Conservation (phyloP, 2,888 invertebrate species). For the Eurytoma adleriae region DNA sequence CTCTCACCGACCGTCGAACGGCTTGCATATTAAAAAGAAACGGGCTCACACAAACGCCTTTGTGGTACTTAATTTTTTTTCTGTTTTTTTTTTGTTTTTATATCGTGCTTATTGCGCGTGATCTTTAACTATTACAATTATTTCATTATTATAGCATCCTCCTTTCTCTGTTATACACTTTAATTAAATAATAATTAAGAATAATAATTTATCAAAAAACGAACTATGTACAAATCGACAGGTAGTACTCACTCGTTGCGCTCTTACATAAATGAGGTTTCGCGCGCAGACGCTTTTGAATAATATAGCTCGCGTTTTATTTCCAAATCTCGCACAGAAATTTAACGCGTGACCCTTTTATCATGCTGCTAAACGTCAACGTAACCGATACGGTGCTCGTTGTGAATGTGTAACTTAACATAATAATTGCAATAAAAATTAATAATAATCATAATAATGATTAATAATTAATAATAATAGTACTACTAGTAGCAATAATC, state of each 20-base stretch:
- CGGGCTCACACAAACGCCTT: constrained; percentile 33
- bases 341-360: constrained; percentile 23
- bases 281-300: constrained; percentile 9
- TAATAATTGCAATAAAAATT: constrained; percentile 54
- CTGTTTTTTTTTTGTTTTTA: neutral
- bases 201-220: constrained; percentile 73
- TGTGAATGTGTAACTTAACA: constrained; percentile 62
- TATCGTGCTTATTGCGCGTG: constrained; percentile 42
- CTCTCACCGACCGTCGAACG: constrained; percentile 1
- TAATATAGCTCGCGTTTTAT: constrained; percentile 17
- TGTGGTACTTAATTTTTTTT: constrained; percentile 28
- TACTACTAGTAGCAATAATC: constrained; percentile 43
- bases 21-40: constrained; percentile 31
- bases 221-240: constrained; percentile 74
- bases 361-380: constrained; percentile 42
- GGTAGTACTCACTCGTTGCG: constrained; percentile 58
- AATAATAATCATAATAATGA: constrained; percentile 46
- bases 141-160: constrained; percentile 22
- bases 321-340: constrained; percentile 40
- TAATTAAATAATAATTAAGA: constrained; percentile 60
- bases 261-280: neutral
- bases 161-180: constrained; percentile 41
- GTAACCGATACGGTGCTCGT: constrained; percentile 61
- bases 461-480: constrained; percentile 43
- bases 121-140: constrained; percentile 34